phyloP scores from a whole-genome alignment of 2,888 invertebrate genomes.

The Cylloceria caligata region DNA sequence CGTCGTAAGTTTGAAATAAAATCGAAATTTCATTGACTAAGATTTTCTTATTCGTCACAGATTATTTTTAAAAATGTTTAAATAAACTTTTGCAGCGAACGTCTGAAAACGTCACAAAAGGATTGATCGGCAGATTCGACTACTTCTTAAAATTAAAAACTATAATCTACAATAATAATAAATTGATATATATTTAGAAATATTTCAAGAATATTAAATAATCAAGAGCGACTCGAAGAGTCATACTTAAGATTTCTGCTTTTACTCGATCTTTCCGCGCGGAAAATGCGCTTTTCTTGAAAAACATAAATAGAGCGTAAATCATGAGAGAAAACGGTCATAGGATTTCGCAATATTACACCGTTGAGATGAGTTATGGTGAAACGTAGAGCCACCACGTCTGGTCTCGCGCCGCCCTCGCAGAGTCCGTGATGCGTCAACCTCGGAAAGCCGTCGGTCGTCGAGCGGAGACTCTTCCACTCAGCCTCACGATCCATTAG shows the following conservation, averaged over 20 bases:
- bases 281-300: conserved; percentile 29
- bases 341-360: conserved; percentile 40
- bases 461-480: conserved; percentile 51
- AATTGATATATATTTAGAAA: neutral
- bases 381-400: conserved; percentile 1
- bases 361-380: conserved; percentile 52
- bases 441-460: conserved; percentile 8
- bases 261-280: neutral
- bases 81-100: too few relatives aligned
- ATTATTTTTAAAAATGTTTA: too few relatives aligned
- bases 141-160: neutral
- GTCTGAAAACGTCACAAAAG: too few relatives aligned
- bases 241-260: neutral
- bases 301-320: conserved; percentile 59
- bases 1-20: too few relatives aligned
- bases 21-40: too few relatives aligned
- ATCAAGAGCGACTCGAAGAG: neutral
- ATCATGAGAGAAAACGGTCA: conserved; percentile 40
- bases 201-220: neutral
- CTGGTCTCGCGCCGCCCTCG: conserved; percentile 1
- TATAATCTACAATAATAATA: neutral
- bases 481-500: conserved; percentile 81
- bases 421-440: neutral
- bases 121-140: neutral
- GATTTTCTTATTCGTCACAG: too few relatives aligned